Evolutionary conservation across 2,113 vertebrate genomes (phyloP).

Genomic region (Prunella himalayana): DNA sequence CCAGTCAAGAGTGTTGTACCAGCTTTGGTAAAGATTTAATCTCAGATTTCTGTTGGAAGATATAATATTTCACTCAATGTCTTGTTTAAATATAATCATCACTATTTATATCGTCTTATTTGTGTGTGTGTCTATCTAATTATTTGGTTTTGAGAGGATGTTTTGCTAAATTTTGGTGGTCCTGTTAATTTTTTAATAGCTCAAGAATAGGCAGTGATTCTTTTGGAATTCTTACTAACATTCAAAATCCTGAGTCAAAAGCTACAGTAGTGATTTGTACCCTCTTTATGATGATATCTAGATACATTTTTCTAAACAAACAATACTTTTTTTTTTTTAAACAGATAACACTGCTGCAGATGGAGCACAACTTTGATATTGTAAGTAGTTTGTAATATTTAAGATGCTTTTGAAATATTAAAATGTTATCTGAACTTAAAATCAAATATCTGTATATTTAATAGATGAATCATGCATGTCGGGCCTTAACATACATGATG

Average conservation of each 20-base stretch:
- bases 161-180: neutral
- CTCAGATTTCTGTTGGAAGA: neutral
- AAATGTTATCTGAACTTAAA: neutral
- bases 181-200: neutral
- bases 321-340: neutral
- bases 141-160: neutral
- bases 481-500: slow-evolving; percentile 99
- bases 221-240: neutral
- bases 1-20: slow-evolving; percentile 98
- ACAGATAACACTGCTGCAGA: slow-evolving; percentile 97
- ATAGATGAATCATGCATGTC: slow-evolving; percentile 98
- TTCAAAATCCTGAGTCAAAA: neutral
- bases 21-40: slow-evolving; percentile 83
- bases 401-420: neutral
- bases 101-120: neutral
- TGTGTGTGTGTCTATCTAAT: neutral
- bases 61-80: neutral
- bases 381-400: slow-evolving; percentile 77
- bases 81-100: neutral
- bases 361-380: slow-evolving; percentile 99
- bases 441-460: neutral
- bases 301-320: neutral
- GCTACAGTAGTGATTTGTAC: neutral
- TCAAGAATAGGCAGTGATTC: neutral
- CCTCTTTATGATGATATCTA: neutral